Evolutionary conservation across 2,113 vertebrate species (phyloP).

Genomic region (Psammodynastes pulverulentus): DNA sequence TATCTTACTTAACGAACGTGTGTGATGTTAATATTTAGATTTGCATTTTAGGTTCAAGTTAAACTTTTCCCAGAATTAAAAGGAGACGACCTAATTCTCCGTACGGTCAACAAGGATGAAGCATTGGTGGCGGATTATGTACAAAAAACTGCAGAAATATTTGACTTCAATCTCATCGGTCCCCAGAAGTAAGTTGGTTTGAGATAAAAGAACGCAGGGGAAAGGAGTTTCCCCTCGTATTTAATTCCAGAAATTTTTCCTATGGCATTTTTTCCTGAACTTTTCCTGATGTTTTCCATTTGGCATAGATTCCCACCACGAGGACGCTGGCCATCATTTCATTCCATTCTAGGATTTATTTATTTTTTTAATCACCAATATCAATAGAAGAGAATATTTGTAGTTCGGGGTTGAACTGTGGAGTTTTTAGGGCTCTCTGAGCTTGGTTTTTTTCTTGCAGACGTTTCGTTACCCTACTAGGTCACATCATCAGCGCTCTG

Average conservation of each 20-base stretch:
- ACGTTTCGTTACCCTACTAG: neutral
- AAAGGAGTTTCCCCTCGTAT: neutral
- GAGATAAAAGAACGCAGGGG: neutral
- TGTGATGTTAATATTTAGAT: neutral
- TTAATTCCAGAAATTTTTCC: neutral
- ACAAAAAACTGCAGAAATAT: conserved; percentile 71
- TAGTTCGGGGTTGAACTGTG: neutral
- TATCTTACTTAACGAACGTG: neutral
- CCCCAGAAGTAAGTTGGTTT: conserved; percentile 77
- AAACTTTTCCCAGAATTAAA: conserved; percentile 75
- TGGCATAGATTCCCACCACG: neutral
- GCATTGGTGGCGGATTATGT: conserved; percentile 74
- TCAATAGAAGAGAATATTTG: neutral
- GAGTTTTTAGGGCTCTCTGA: neutral
- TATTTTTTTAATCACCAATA: neutral
- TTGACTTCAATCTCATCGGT: conserved; percentile 80
- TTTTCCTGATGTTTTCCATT: neutral
- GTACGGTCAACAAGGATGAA: conserved; percentile 76
- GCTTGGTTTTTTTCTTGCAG: neutral
- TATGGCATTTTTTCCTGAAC: neutral
- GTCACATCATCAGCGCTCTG: neutral
- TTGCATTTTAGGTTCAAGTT: conserved; percentile 80
- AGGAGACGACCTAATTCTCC: conserved; percentile 67
- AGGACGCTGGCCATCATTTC: neutral
- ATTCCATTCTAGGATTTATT: neutral